A percentile compares a stretch with the other conserved stretches of the same genome.
phyloP scores from a whole-genome alignment of 2,888 invertebrate genomes.

The Ormyrus labotus region DNA sequence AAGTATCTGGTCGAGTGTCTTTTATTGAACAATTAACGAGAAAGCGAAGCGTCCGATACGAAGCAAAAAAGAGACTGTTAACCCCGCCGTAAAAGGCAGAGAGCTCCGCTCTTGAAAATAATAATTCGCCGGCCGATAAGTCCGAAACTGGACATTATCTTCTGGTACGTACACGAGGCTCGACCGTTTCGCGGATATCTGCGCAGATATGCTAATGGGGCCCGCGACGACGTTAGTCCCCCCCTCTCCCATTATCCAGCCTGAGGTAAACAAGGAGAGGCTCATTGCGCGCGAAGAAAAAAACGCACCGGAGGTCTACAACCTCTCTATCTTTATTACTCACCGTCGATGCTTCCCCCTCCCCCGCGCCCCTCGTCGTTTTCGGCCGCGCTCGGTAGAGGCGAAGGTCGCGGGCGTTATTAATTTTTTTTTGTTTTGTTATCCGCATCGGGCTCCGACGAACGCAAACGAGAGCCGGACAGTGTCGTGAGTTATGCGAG shows the following conservation, averaged over 20 bases:
- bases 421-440: too few species aligned
- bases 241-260: slow-evolving; percentile 37
- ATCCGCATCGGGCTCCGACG: too few species aligned
- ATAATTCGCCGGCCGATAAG: slow-evolving; percentile 45
- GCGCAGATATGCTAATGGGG: slow-evolving; percentile 60
- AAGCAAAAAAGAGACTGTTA: too few species aligned
- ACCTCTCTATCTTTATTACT: slow-evolving; percentile 48
- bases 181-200: slow-evolving; percentile 57
- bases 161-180: not conserved
- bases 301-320: slow-evolving; percentile 12
- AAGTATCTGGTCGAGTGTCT: not conserved
- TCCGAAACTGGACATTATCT: slow-evolving; percentile 40
- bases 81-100: not conserved
- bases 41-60: not conserved
- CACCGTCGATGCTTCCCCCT: not conserved
- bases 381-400: too few species aligned
- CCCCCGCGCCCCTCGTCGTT: not conserved
- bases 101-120: slow-evolving; percentile 25
- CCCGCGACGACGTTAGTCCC: not conserved
- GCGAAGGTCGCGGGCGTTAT: too few species aligned
- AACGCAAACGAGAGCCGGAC: slow-evolving; percentile 26
- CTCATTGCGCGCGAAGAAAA: too few species aligned
- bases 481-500: not conserved
- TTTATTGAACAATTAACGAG: not conserved
- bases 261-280: slow-evolving; percentile 32